Conservation (phyloP, 2,797 vertebrate genomes). For the Neopelma chrysocephalum region DNA sequence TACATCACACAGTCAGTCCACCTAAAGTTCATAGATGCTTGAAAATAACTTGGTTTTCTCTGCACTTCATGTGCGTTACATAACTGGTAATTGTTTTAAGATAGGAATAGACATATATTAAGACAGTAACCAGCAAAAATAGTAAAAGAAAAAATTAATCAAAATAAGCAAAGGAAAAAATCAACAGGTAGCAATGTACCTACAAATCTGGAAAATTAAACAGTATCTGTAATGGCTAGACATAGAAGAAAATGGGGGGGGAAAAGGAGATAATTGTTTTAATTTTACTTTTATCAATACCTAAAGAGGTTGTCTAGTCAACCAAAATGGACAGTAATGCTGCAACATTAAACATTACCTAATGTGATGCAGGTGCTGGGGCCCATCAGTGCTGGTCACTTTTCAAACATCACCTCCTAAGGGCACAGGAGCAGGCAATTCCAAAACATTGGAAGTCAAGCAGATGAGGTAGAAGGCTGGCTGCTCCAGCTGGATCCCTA, state of each 20-base stretch:
- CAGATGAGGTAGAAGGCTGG: neutral
- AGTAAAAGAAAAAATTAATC: neutral
- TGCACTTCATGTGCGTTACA: neutral
- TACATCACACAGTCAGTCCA: neutral
- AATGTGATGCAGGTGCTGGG: neutral
- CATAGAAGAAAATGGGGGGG: accelerated
- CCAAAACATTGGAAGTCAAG: neutral
- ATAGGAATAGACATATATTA: neutral
- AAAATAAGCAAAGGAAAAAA: neutral
- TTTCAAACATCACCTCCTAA: neutral
- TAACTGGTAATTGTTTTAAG: neutral
- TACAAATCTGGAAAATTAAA: neutral
- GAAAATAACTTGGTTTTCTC: neutral
- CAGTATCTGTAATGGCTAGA: neutral
- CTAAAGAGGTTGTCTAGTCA: neutral
- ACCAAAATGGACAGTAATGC: neutral
- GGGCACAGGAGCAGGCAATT: neutral
- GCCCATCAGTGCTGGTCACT: neutral
- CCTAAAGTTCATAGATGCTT: neutral
- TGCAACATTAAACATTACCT: neutral
- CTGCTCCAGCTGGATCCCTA: neutral
- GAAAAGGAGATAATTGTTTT: neutral
- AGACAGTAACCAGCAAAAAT: neutral
- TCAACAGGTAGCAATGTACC: neutral
- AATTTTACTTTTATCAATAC: neutral